These are phyloP conservation scores for Gryllus longicercus DNA, from an alignment of 2,888 invertebrate species.

Conservation along the genomic window DNA sequence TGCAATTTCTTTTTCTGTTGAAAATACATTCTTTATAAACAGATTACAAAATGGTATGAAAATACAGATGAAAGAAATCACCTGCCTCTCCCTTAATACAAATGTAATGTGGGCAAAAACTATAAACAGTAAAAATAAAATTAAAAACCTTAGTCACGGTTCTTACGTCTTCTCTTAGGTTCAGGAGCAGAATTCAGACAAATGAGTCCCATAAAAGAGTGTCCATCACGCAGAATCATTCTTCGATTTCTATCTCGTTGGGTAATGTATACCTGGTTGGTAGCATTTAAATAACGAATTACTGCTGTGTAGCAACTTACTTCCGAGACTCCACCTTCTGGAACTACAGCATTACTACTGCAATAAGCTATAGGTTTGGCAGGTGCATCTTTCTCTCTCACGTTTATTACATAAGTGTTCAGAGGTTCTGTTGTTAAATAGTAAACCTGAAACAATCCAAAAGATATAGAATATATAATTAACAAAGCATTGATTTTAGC, in stretches of 20 bases:
- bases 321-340: constrained; percentile 38
- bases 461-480: too few species aligned
- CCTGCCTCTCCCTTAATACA: too few species aligned
- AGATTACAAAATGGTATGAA: too few species aligned
- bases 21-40: too few species aligned
- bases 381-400: constrained; percentile 20
- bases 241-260: constrained; percentile 34
- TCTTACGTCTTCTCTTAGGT: background rate
- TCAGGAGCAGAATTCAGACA: constrained; percentile 23
- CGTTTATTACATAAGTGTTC: constrained; percentile 34
- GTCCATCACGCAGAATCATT: constrained; percentile 33
- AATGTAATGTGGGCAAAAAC: too few species aligned
- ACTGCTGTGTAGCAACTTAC: constrained; percentile 45
- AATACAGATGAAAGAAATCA: too few species aligned
- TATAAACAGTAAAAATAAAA: too few species aligned
- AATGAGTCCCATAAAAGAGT: constrained; percentile 35
- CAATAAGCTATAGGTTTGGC: constrained; percentile 27
- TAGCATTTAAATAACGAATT: constrained; percentile 36
- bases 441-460: constrained; percentile 29
- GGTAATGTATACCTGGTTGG: constrained; percentile 33
- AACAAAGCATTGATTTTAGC: too few species aligned
- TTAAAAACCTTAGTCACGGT: background rate
- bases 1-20: too few species aligned
- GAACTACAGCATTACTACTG: constrained; percentile 26
- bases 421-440: constrained; percentile 32